Base-by-base conservation (phyloP, 2,888 invertebrate species). In the Entomobrya multifasciata region DNA sequence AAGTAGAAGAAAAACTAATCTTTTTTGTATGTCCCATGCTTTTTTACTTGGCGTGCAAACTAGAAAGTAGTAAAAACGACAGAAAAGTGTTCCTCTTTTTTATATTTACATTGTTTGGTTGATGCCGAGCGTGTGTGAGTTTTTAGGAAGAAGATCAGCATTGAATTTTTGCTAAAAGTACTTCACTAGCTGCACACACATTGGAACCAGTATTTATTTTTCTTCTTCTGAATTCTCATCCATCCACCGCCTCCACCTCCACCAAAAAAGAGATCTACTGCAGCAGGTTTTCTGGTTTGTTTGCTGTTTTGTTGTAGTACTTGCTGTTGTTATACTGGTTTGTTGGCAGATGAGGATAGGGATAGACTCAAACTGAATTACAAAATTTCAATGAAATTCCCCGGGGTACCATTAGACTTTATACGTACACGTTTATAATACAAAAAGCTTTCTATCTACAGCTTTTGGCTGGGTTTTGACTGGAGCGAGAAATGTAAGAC, bases 321-420 rank as follows among this genome's bases (percentile, higher is more conserved):
- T 20, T 65, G 11, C 25, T 41, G 41, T 36, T 17, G 36, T 1
- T n/a, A 20, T n/a, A 65, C n/a, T 65, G 5, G 44, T 22, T 36
- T 60, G 27, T 17, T 27, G n/a, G 72, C n/a, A 49, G 22, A 41
- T 17, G 10, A 67, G 47, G 15, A 44, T 25, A 25, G 13, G 30
- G 8, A 65, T 11, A 47, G 57, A 60, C 79, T 72, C 76, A 67
- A 84, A 78, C 72, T 72, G 72, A 78, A 85, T 79, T 85, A 85
- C 72, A 57, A 78, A 78, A 78, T 78, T 85, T 85, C 85, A 78
- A 60, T 70, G 62, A 79, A 22, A 85, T 72, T 85, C 85, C 79
- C 85, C 6, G 8, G 79, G 79, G 85, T 55, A 36, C 70, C 79
- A 85, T 85, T 85, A 85, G 49, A 15, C 67, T 22, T 62, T 62